These are phyloP conservation scores for Polyergus mexicanus DNA, from an alignment of 1,140 invertebrate genomes.

Conservation along the genomic window DNA sequence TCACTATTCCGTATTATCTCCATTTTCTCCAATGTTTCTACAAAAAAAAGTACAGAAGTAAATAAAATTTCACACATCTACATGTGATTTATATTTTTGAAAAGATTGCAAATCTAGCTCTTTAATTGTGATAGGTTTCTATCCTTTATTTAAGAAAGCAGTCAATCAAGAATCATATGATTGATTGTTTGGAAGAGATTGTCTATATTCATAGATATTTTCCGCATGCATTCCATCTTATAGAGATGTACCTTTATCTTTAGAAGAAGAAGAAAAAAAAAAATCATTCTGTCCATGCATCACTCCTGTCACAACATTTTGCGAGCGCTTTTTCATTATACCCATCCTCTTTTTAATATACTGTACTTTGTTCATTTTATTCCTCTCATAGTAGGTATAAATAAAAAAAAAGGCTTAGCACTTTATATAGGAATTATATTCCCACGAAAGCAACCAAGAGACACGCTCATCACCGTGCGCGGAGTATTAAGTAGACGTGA, in stretches of 20 bases:
- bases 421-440: slow-evolving; percentile 32
- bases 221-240: neutral
- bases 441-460: slow-evolving; percentile 38
- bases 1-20: no score
- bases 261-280: neutral
- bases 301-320: neutral
- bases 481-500: slow-evolving; percentile 37
- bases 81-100: neutral
- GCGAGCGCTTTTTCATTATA: neutral
- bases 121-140: neutral
- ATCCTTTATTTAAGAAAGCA: neutral
- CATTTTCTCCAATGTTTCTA: no score
- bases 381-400: slow-evolving; percentile 2
- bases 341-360: slow-evolving; percentile 26
- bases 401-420: slow-evolving; percentile 4
- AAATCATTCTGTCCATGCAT: neutral
- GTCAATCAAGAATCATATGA: neutral
- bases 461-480: slow-evolving; percentile 39
- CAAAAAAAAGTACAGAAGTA: neutral
- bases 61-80: neutral
- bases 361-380: slow-evolving; percentile 11
- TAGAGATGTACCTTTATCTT: neutral
- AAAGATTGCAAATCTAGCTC: neutral
- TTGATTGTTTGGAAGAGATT: neutral
- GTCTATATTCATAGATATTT: neutral